Evolutionary conservation across 2,113 vertebrate genomes (phyloP).

Genomic region (Castor canadensis): DNA sequence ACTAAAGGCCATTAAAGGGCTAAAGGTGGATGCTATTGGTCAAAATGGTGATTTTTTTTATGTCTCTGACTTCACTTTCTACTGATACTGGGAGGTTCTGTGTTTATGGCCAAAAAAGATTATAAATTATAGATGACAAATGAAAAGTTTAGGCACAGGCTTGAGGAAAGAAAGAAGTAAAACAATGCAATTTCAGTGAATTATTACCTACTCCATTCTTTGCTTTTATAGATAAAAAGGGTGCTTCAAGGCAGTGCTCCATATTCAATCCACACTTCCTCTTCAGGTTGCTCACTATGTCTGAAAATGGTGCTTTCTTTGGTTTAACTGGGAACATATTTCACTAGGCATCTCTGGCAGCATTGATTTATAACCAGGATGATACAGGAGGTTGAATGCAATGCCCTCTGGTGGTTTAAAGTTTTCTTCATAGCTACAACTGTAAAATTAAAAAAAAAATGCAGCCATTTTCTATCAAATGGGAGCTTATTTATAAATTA

Average conservation of each 20-base stretch:
- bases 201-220: background rate
- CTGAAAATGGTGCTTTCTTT: background rate
- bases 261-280: background rate
- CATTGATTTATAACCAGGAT: background rate
- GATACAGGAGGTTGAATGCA: background rate
- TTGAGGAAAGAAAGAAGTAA: background rate
- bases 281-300: background rate
- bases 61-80: constrained; percentile 8
- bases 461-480: constrained; percentile 24
- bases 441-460: background rate
- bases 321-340: background rate
- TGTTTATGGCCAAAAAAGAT: constrained; percentile 7
- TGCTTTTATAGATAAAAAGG: background rate
- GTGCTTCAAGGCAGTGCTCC: background rate
- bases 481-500: background rate
- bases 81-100: background rate
- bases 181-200: constrained; percentile 33
- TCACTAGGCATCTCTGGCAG: background rate
- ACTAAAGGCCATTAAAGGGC: background rate
- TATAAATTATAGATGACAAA: background rate
- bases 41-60: background rate
- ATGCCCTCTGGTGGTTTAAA: constrained; percentile 76
- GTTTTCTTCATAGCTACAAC: background rate
- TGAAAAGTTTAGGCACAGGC: background rate
- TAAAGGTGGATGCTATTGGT: background rate